phyloP scores from a whole-genome alignment of 2,888 invertebrate species.

The Spicauda simplicius region DNA sequence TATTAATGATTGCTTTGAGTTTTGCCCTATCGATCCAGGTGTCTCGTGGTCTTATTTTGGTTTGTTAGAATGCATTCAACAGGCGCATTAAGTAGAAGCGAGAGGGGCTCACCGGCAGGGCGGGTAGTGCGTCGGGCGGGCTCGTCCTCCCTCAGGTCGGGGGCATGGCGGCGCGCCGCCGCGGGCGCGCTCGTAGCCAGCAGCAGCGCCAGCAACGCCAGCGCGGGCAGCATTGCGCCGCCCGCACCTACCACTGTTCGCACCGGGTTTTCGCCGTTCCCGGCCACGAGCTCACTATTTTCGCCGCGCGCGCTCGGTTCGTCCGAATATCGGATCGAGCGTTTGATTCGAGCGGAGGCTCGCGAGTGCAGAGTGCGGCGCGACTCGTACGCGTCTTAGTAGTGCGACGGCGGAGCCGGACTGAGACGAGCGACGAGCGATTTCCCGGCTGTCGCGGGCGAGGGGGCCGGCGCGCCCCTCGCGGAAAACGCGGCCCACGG shows the following conservation, averaged over 20 bases:
- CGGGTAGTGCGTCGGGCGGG: slow-evolving; percentile 87
- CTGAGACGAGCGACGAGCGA: slow-evolving; percentile 76
- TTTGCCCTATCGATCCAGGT: neutral
- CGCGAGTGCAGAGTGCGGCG: slow-evolving; percentile 66
- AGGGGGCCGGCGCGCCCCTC: slow-evolving; percentile 78
- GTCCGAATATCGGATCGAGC: slow-evolving; percentile 58
- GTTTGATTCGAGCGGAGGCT: slow-evolving; percentile 55
- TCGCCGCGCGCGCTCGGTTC: slow-evolving; percentile 66
- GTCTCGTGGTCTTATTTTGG: slow-evolving; percentile 1
- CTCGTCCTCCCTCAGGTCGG: slow-evolving; percentile 87
- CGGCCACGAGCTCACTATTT: slow-evolving; percentile 81
- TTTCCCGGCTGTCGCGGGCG: slow-evolving; percentile 75
- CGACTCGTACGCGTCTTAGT: slow-evolving; percentile 71
- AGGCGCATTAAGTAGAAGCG: neutral
- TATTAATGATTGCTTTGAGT: neutral
- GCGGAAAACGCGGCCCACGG: slow-evolving; percentile 73
- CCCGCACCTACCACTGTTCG: slow-evolving; percentile 57
- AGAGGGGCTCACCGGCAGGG: slow-evolving; percentile 86
- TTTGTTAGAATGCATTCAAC: slow-evolving; percentile 6
- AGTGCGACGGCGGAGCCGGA: slow-evolving; percentile 78
- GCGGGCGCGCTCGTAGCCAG: slow-evolving; percentile 65
- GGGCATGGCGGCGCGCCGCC: slow-evolving; percentile 84
- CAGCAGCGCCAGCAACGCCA: slow-evolving; percentile 68
- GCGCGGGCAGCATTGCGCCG: slow-evolving; percentile 71
- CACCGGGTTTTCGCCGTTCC: slow-evolving; percentile 63